These are phyloP conservation scores for Chaitophorus viminalis DNA, from an alignment of 2,888 invertebrate genomes.

Conservation along the genomic window DNA sequence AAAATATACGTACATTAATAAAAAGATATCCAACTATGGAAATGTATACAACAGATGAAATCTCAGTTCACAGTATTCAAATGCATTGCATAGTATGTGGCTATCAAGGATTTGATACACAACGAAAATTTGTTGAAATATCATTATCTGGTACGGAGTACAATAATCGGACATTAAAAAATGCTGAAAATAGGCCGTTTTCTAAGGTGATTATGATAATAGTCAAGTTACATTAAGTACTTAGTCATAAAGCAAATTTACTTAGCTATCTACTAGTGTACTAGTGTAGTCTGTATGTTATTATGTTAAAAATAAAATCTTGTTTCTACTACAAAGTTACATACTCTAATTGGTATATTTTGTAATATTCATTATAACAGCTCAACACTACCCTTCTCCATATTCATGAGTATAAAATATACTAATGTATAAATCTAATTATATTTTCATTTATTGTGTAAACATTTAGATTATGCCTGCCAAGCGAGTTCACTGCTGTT, in stretches of 20 bases:
- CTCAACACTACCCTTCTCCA: neutral
- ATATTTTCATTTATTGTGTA: neutral
- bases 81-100: constrained; percentile 24
- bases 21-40: constrained; percentile 5
- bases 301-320: neutral
- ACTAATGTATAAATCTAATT: neutral
- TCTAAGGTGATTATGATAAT: neutral
- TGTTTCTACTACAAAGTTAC: neutral
- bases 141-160: constrained; percentile 41
- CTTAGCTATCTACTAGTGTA: too few species aligned
- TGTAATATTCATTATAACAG: neutral
- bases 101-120: neutral
- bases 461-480: neutral
- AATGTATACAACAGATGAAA: neutral
- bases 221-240: neutral
- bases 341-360: neutral
- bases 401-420: neutral
- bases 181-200: neutral
- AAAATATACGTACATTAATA: constrained; percentile 16
- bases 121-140: constrained; percentile 7
- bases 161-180: constrained; percentile 18
- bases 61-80: neutral
- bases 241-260: neutral
- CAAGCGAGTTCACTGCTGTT: constrained; percentile 26
- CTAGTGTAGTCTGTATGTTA: neutral